Conservation (phyloP, 2,888 invertebrate genomes). For the Trachelus stipa region DNA sequence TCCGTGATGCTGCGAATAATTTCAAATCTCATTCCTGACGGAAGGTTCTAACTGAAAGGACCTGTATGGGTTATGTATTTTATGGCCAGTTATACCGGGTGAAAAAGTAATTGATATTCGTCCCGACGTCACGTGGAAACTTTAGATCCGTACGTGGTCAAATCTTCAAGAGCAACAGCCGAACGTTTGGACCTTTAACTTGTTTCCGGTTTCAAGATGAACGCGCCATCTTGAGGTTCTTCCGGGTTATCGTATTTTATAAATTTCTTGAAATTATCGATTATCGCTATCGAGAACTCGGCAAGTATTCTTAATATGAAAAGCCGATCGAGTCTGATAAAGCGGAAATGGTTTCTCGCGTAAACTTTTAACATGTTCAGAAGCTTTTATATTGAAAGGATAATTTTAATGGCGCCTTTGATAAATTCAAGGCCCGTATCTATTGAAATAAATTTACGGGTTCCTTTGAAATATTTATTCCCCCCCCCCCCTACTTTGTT, state of each 20-base stretch:
- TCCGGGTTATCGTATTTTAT: neutral
- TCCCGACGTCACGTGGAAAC: conserved; percentile 40
- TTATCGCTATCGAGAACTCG: neutral
- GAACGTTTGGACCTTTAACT: neutral
- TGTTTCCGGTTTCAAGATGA: neutral
- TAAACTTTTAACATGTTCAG: neutral
- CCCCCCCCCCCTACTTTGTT: neutral
- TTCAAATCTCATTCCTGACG: conserved; percentile 51
- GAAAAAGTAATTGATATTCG: conserved; percentile 66
- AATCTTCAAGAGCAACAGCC: conserved; percentile 61
- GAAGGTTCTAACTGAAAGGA: conserved; percentile 39
- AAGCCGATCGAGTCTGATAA: neutral
- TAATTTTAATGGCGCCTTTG: neutral
- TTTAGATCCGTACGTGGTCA: conserved; percentile 56
- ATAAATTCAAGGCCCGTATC: neutral
- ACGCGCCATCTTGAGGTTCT: neutral
- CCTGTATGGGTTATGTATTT: conserved; percentile 62
- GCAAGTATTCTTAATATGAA: neutral
- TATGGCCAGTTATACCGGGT: conserved; percentile 47
- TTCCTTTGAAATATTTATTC: neutral
- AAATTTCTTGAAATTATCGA: neutral
- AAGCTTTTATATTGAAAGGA: neutral
- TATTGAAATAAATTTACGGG: neutral
- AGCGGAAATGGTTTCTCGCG: neutral
- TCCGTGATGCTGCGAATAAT: conserved; percentile 26